Evolutionary conservation across 2,113 vertebrate species (phyloP).

Genomic region (Halcyon senegalensis): DNA sequence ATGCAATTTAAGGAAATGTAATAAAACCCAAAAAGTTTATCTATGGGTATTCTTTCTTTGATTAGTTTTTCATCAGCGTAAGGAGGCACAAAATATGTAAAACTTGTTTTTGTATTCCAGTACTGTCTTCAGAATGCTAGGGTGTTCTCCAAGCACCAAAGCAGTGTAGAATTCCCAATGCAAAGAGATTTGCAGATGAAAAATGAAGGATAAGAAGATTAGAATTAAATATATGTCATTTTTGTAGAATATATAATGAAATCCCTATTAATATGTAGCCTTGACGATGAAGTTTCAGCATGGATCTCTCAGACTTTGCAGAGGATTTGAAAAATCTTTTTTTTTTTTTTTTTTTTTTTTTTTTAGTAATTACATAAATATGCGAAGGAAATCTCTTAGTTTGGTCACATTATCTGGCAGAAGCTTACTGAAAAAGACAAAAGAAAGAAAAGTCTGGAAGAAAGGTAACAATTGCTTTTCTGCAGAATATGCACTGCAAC

Average conservation of each 20-base stretch:
- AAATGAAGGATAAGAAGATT: conserved; percentile 32
- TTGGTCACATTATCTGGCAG: not conserved
- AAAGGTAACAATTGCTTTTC: not conserved
- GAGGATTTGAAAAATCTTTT: conserved; percentile 52
- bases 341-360: conserved; percentile 27
- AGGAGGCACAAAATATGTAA: not conserved
- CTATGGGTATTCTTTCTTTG: not conserved
- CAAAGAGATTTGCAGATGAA: conserved; percentile 20
- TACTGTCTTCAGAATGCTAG: not conserved
- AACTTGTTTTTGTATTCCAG: not conserved
- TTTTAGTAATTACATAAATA: conserved; percentile 54
- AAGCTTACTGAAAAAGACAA: conserved; percentile 22
- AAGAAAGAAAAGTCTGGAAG: not conserved
- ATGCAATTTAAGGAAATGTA: not conserved
- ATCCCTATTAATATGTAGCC: conserved; percentile 9
- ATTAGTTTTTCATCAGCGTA: not conserved
- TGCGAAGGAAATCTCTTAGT: not conserved
- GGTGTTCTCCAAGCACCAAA: not conserved
- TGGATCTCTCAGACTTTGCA: conserved; percentile 22
- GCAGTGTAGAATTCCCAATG: not conserved
- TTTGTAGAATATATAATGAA: conserved; percentile 26
- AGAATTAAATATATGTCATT: conserved; percentile 28
- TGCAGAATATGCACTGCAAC: not conserved
- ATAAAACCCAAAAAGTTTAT: not conserved
- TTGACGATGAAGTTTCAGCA: not conserved